A percentile compares a stretch with the other conserved stretches of the same genome.
Evolutionary conservation across 2,888 invertebrate species (phyloP).

Genomic region (Atrina japonica): DNA sequence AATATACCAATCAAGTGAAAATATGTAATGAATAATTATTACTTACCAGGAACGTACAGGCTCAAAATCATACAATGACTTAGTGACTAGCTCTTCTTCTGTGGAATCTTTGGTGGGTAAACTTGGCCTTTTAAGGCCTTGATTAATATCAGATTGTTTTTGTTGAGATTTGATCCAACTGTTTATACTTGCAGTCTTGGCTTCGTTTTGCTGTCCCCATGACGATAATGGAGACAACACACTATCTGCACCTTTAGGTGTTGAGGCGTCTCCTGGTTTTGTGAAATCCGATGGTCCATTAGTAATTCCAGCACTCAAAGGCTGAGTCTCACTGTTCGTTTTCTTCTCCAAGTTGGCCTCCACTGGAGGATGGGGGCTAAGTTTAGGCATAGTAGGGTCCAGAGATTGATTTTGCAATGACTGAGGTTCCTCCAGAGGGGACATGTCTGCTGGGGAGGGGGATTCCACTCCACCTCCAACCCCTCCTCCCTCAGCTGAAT

Average conservation of each 20-base stretch:
- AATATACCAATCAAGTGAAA: too few relatives aligned
- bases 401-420: slow-evolving; percentile 82
- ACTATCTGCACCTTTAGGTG: slow-evolving; percentile 45
- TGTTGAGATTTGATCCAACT: slow-evolving; percentile 74
- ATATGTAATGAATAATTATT: too few relatives aligned
- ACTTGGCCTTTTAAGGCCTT: slow-evolving; percentile 87
- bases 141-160: slow-evolving; percentile 56
- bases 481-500: slow-evolving; percentile 48
- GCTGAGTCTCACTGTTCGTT: slow-evolving; percentile 35
- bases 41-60: slow-evolving; percentile 91
- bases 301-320: slow-evolving; percentile 44
- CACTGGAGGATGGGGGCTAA: slow-evolving; percentile 86
- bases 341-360: slow-evolving; percentile 66
- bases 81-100: slow-evolving; percentile 86
- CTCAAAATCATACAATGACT: slow-evolving; percentile 90
- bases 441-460: slow-evolving; percentile 86
- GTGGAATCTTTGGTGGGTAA: slow-evolving; percentile 90
- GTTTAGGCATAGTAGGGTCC: slow-evolving; percentile 87
- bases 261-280: slow-evolving; percentile 48
- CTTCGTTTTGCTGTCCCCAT: slow-evolving; percentile 54
- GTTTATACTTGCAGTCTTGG: slow-evolving; percentile 66
- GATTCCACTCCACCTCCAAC: slow-evolving; percentile 84
- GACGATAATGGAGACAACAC: slow-evolving; percentile 45
- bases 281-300: slow-evolving; percentile 49
- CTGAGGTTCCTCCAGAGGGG: slow-evolving; percentile 87